A percentile compares a stretch with the other conserved stretches of the same genome.
These are phyloP conservation scores for Polietes domitor DNA, from an alignment of 2,888 invertebrate species.

Conservation along the genomic window DNA sequence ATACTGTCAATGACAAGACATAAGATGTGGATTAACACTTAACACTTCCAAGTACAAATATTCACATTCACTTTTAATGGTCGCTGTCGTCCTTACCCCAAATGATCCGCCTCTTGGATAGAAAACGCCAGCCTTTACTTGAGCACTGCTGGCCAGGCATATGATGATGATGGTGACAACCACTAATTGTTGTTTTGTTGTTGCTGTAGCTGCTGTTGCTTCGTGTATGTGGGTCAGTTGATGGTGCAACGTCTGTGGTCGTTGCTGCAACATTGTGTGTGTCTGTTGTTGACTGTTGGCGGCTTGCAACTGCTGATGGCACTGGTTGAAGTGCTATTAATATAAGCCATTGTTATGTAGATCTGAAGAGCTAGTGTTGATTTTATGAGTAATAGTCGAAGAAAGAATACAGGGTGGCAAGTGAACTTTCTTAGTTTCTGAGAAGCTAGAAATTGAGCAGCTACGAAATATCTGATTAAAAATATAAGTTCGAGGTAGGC, in stretches of 20 bases:
- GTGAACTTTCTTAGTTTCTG: background rate
- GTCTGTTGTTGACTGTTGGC: conserved; percentile 53
- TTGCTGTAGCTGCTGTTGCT: conserved; percentile 10
- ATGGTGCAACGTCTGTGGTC: background rate
- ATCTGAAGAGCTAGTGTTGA: conserved; percentile 3
- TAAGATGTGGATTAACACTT: background rate
- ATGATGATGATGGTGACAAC: conserved; percentile 32
- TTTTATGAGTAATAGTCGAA: background rate
- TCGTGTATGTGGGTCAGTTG: conserved; percentile 38
- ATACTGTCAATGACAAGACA: conserved; percentile 81
- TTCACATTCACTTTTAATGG: conserved; percentile 2
- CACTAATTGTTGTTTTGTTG: conserved; percentile 17
- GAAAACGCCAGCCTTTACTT: conserved; percentile 69
- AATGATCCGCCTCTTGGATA: conserved; percentile 74
- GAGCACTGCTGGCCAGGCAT: background rate
- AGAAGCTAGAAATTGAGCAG: no score
- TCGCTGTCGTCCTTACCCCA: conserved; percentile 70
- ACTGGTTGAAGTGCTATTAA: conserved; percentile 18
- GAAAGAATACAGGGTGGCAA: conserved; percentile 27
- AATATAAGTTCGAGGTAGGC: no score
- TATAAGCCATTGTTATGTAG: conserved; percentile 35
- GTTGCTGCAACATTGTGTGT: conserved; percentile 36
- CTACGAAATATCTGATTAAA: no score
- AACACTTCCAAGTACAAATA: background rate
- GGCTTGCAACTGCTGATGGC: conserved; percentile 55